Conservation (phyloP, 1,140 invertebrate species). For the Sitobion miscanthi region DNA sequence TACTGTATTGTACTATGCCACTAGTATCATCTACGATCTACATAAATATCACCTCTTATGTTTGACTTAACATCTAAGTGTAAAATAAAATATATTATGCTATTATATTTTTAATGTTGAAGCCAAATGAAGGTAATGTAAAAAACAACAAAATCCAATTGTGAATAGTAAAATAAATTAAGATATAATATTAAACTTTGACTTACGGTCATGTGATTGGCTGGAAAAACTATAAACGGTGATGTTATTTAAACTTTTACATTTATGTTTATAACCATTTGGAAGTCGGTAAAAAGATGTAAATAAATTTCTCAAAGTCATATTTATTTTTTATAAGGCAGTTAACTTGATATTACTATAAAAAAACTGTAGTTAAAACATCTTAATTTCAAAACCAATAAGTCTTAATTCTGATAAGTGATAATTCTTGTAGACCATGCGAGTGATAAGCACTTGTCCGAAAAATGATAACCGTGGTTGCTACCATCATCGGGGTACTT, state of each 20-base stretch:
- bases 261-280: not conserved
- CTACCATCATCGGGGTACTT: too few relatives aligned
- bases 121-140: too few relatives aligned
- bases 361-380: not conserved
- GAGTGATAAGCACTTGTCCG: too few relatives aligned
- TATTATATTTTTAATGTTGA: too few relatives aligned
- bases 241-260: not conserved
- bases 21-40: too few relatives aligned
- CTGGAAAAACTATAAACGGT: not conserved
- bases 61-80: too few relatives aligned
- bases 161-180: not conserved
- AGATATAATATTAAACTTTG: not conserved
- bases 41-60: too few relatives aligned
- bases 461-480: too few relatives aligned
- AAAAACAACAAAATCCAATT: not conserved
- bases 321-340: not conserved
- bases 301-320: constrained; percentile 28
- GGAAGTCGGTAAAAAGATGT: not conserved
- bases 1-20: too few relatives aligned
- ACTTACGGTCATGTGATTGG: constrained; percentile 25
- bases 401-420: not conserved
- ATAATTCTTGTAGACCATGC: not conserved
- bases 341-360: not conserved
- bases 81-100: too few relatives aligned
- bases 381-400: not conserved